Evolutionary conservation across 2,888 invertebrate genomes (phyloP), one percentile per base, ranked within the genome.

Genomic region (Epsilonema sp.): DNA sequence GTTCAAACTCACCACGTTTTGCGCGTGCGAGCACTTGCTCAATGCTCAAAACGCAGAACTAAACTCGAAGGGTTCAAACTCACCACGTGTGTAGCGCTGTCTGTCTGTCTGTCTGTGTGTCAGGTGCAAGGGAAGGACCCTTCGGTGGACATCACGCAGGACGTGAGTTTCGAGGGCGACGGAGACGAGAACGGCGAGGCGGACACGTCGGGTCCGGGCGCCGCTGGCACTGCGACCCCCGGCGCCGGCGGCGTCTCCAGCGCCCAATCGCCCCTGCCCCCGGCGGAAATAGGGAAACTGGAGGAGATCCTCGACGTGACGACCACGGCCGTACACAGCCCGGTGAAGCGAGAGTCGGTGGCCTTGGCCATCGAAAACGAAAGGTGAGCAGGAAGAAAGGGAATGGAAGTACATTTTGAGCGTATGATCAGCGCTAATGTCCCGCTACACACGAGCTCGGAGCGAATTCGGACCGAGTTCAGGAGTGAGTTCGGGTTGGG

Each of bases 51-150:
- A n/a, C n/a, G n/a, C n/a, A n/a, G n/a, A n/a, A n/a, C n/a, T n/a
- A n/a, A n/a, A n/a, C n/a, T n/a, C n/a, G n/a, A n/a, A n/a, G n/a
- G n/a, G n/a, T n/a, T n/a, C n/a, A n/a, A n/a, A n/a, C n/a, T n/a
- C n/a, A n/a, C n/a, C n/a, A n/a, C n/a, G n/a, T n/a, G n/a, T n/a
- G n/a, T n/a, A n/a, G n/a, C n/a, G n/a, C n/a, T n/a, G n/a, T n/a
- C n/a, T n/a, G n/a, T n/a, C n/a, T n/a, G n/a, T n/a, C 31, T 38
- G 38, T 5, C 19, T 8, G 5, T 37, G 42, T 66, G 67, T 37
- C 66, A 83, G 79, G 86, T 97, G 37, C 97, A 99, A 75, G 94
- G 94, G 36, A 90, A 90, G 69, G 94, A 97, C 73, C 94, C 94
- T 2, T 87, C 89, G 24, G 89, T 92, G 51, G 89, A 92, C 69